phyloP scores from a whole-genome alignment of 92 coral and sea anemone genomes.

The Plumapathes pennacea region DNA sequence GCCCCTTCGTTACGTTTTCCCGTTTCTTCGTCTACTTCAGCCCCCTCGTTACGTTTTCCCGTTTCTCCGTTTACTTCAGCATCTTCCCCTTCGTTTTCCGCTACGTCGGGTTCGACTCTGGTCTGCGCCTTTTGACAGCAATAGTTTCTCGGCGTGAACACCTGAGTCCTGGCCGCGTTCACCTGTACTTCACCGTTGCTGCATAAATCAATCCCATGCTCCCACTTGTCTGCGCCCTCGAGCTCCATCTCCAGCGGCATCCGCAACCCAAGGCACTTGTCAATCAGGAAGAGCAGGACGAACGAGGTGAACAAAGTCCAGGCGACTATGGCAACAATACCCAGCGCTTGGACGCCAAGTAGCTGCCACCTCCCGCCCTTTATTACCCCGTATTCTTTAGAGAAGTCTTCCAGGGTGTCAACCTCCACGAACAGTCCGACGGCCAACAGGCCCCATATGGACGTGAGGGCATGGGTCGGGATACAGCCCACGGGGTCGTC shows the following conservation, averaged over 20 bases:
- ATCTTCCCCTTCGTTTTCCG: neutral
- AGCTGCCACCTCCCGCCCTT: constrained; percentile 61
- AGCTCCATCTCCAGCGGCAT: constrained; percentile 47
- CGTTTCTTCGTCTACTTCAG: constrained; percentile 6
- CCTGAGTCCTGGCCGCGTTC: neutral
- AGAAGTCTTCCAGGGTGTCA: constrained; percentile 40
- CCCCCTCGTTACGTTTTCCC: neutral
- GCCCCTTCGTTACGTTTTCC: neutral
- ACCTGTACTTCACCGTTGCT: neutral
- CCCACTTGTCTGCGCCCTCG: constrained; percentile 53
- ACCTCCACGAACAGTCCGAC: constrained; percentile 64
- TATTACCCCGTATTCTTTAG: constrained; percentile 39
- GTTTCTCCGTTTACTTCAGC: constrained; percentile 5
- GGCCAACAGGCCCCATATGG: constrained; percentile 66
- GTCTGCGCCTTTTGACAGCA: neutral
- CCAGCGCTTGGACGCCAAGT: constrained; percentile 51
- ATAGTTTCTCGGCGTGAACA: neutral
- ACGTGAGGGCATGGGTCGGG: constrained; percentile 60
- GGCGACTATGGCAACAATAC: constrained; percentile 11
- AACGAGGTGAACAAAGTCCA: constrained; percentile 56
- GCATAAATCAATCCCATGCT: constrained; percentile 60
- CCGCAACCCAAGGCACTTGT: constrained; percentile 29
- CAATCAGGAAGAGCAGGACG: constrained; percentile 30
- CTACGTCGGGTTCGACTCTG: too few species aligned
- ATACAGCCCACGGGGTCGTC: constrained; percentile 77